These are phyloP conservation scores for Catocala sponsa DNA, from an alignment of 2,888 invertebrate species.

Conservation along the genomic window DNA sequence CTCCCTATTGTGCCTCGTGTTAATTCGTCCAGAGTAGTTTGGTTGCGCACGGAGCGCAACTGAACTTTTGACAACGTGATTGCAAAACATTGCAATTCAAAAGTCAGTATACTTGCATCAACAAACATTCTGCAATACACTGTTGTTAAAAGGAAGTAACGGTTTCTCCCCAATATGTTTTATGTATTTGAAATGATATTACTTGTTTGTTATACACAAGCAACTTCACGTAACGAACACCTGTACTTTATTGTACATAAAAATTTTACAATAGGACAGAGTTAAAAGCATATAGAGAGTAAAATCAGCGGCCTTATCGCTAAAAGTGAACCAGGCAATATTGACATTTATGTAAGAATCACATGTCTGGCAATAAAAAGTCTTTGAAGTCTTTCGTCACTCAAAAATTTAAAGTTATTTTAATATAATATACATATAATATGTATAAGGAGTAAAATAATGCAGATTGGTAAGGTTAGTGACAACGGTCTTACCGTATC, in stretches of 20 bases:
- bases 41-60: conserved; percentile 32
- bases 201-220: not conserved
- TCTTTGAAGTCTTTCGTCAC: not conserved
- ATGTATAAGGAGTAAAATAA: conserved; percentile 9
- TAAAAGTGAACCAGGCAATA: too few species aligned
- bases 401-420: not conserved
- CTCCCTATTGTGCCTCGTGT: conserved; percentile 42
- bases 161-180: not conserved
- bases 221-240: not conserved
- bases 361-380: too few species aligned
- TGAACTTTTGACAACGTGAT: conserved; percentile 45
- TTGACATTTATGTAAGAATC: too few species aligned
- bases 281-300: too few species aligned
- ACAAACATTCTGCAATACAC: conserved; percentile 2
- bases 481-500: conserved; percentile 57
- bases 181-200: not conserved
- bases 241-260: not conserved
- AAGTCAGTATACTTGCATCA: conserved; percentile 25
- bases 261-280: too few species aligned
- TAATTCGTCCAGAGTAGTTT: conserved; percentile 36
- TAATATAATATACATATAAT: not conserved
- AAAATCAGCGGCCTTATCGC: too few species aligned
- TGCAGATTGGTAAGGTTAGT: conserved; percentile 31
- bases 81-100: conserved; percentile 39
- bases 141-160: not conserved